A percentile compares a stretch with the other conserved stretches of the same genome.
These are phyloP conservation scores for Eumeta japonica DNA, from an alignment of 1,140 invertebrate species.

Conservation along the genomic window DNA sequence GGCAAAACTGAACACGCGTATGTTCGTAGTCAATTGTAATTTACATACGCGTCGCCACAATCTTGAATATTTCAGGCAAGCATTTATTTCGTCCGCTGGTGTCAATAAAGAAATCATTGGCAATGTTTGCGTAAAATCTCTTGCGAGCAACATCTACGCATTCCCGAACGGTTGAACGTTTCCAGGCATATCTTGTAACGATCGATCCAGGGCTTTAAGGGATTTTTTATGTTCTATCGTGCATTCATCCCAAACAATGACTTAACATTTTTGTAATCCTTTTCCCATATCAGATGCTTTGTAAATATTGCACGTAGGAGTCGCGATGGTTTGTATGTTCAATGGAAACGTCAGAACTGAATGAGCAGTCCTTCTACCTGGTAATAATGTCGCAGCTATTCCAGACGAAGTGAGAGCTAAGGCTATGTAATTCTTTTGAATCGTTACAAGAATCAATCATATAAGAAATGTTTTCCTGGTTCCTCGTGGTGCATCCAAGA, in stretches of 20 bases:
- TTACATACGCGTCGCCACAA: conserved; percentile 34
- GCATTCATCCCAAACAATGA: too few species aligned
- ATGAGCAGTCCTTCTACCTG: conserved; percentile 56
- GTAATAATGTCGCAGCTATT: conserved; percentile 56
- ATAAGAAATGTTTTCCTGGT: conserved; percentile 49
- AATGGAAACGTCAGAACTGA: conserved; percentile 42
- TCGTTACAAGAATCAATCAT: conserved; percentile 27
- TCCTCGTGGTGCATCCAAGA: conserved; percentile 41
- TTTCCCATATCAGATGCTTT: too few species aligned
- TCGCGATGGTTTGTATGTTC: conserved; percentile 20
- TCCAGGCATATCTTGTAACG: too few species aligned
- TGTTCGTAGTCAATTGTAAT: conserved; percentile 31
- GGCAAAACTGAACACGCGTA: conserved; percentile 22
- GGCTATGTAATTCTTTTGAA: conserved; percentile 29
- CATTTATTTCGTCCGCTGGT: conserved; percentile 39
- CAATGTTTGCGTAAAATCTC: conserved; percentile 56
- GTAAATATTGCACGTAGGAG: too few species aligned
- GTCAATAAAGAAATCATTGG: conserved; percentile 44
- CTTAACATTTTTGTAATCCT: too few species aligned
- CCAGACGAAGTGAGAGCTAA: conserved; percentile 57
- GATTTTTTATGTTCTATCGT: too few species aligned
- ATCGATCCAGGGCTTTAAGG: too few species aligned
- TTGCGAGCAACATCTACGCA: too few species aligned
- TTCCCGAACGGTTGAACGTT: too few species aligned
- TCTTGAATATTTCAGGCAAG: conserved; percentile 45